Evolutionary conservation across 1,140 invertebrate genomes (phyloP), one percentile per base, ranked within the genome.

Genomic region (Steinernema khuongi): DNA sequence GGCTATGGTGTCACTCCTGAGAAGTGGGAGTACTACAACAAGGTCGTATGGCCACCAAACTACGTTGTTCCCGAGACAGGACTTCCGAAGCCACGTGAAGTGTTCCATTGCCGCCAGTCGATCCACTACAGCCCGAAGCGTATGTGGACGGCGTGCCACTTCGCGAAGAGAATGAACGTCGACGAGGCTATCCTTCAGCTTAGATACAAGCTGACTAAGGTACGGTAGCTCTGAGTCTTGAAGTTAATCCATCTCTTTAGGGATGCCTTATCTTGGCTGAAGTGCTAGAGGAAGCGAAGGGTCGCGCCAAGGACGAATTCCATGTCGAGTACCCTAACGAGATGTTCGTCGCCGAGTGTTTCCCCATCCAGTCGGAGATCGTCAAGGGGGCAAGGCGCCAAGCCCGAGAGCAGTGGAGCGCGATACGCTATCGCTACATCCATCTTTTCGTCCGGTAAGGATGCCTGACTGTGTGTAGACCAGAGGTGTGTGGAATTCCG

Each of bases 11-110:
- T 44, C n/a, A 84, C 83, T 14, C 83, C 83, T 1, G 83, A 84
- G 17, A 84, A 84, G 66, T 84, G 83, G 83, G 83, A 84, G 41
- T 84, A 84, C 71, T 81, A 85, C 31, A 84, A 84, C 71, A 85
- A 84, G 75, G 72, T 85, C 26, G 80, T 84, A 14, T 84, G 83
- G 83, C 84, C 82, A 18, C 75, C 79, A 17, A 75, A 80, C 69
- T 78, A 84, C 70, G 73, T 84, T 50, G 83, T 84, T n/a, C 80
- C 83, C 11, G 83, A 84, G 50, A 84, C 83, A 22, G 83, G 83
- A 18, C 72, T 79, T 19, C 83, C 79, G 0, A 84, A 85, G 68
- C 1, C 78, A 0, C 73, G 74, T 22, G 83, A 84, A 74, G 82
- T 84, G 2, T 85, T 85, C 60, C 84, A 85, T 77, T 83, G 81